phyloP scores from a whole-genome alignment of 2,113 vertebrate genomes.

The Rhinoderma darwinii region DNA sequence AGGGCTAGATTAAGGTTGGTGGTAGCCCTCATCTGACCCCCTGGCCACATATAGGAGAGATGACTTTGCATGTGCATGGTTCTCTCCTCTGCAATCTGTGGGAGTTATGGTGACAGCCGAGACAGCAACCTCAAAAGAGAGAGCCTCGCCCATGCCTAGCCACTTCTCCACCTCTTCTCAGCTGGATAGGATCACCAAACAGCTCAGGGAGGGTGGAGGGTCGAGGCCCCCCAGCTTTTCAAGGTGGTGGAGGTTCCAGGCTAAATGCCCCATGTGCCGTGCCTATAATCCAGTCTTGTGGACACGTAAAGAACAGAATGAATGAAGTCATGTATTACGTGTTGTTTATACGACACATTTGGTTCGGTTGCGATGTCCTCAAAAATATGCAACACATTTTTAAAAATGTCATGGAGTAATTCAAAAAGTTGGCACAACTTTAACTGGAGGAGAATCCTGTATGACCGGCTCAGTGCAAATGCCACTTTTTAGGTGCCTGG shows the following conservation, averaged over 20 bases:
- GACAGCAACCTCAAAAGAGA: too few relatives aligned
- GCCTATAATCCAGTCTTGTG: background rate
- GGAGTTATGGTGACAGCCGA: background rate
- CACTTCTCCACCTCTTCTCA: background rate
- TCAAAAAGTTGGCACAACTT: too few relatives aligned
- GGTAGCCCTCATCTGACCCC: background rate
- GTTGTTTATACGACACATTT: too few relatives aligned
- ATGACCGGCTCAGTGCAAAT: too few relatives aligned
- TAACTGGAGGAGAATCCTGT: too few relatives aligned
- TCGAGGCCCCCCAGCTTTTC: background rate
- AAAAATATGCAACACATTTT: too few relatives aligned
- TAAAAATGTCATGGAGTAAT: too few relatives aligned
- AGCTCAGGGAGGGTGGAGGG: background rate
- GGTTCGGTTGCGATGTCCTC: too few relatives aligned
- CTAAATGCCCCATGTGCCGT: background rate
- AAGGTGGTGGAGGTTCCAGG: background rate
- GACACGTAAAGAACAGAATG: too few relatives aligned
- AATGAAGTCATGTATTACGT: too few relatives aligned
- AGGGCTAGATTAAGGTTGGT: background rate
- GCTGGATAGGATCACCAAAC: background rate
- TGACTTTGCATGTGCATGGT: background rate
- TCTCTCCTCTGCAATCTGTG: background rate
- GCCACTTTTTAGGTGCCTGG: too few relatives aligned
- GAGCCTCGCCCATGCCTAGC: too few relatives aligned
- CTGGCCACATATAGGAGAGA: background rate